Base-by-base conservation (phyloP, 1,140 invertebrate genomes). In the Chironomus tepperi region DNA sequence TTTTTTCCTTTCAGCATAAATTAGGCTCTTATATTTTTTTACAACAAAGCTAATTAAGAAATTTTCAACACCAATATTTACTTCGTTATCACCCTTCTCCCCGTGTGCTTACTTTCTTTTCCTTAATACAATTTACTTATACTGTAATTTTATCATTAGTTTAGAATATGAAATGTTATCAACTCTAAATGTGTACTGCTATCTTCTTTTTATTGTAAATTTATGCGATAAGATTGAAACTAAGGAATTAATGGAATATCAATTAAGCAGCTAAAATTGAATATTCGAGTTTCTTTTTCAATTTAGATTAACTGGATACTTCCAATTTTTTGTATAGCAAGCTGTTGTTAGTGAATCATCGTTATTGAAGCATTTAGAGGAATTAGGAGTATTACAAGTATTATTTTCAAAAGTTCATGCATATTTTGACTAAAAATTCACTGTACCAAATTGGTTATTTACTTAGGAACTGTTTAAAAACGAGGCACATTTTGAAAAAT, bases 21-120 rank as follows among this genome's bases (percentile, higher is more conserved):
- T 57, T 57, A 57, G 10, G 5, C 47, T n/a, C 47, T 15, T 57
- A 57, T n/a, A n/a, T n/a, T n/a, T n/a, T 57, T 57, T n/a, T 12
- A 57, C 47, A n/a, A 57, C 47, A 57, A 57, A 57, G n/a, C 47
- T 57, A 57, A 57, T 57, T 57, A 57, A 57, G 47, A 57, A 57
- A 57, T 57, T 57, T 57, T 57, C 47, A n/a, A 57, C 47, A 57
- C 12, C 47, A 15, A 57, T 47, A 47, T 57, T 57, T 57, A 57
- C 15, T 57, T 57, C 8, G 9, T 15, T 12, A 57, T 57, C 47
- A 57, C 47, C 24, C 24, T n/a, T 15, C 12, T 15, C 47, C 3
- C 15, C 12, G 24, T 5, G 24, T 5, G 24, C 24, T 34, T n/a
- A 12, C 8, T 47, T 47, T 47, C 2, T 3, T 47, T 57, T 57